phyloP scores from a whole-genome alignment of 2,113 vertebrate genomes.

The Sander lucioperca region DNA sequence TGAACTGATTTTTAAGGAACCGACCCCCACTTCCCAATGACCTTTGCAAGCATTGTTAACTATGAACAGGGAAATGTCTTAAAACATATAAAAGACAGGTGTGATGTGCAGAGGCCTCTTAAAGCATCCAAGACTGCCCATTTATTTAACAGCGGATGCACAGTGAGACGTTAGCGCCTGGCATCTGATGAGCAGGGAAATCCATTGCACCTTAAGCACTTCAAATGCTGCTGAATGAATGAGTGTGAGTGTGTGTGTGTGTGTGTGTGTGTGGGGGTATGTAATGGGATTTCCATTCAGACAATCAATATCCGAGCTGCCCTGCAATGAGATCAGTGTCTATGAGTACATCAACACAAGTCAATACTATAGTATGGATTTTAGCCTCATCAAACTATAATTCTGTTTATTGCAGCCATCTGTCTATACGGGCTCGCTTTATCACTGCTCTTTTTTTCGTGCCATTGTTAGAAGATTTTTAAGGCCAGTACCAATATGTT shows the following conservation, averaged over 20 bases:
- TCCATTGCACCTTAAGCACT: constrained; percentile 43
- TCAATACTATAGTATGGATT: constrained; percentile 68
- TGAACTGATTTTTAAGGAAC: neutral
- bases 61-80: neutral
- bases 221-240: constrained; percentile 40
- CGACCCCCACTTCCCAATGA: neutral
- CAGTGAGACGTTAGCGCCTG: neutral
- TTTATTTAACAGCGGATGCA: neutral
- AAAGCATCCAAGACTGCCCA: neutral
- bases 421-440: constrained; percentile 16
- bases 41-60: neutral
- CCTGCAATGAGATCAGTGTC: constrained; percentile 70
- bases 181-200: constrained; percentile 22
- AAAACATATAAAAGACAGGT: neutral
- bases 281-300: constrained; percentile 72
- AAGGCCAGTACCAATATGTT: neutral
- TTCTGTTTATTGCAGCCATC: constrained; percentile 62
- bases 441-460: constrained; percentile 9
- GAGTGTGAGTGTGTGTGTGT: constrained; percentile 5
- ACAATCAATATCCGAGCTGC: constrained; percentile 65
- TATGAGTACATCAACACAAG: constrained; percentile 67
- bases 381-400: constrained; percentile 72
- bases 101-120: neutral
- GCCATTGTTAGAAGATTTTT: neutral
- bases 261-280: neutral